Conservation (phyloP, 37 sponge, comb jelly and placozoan species). For the Eunapius fragilis region DNA sequence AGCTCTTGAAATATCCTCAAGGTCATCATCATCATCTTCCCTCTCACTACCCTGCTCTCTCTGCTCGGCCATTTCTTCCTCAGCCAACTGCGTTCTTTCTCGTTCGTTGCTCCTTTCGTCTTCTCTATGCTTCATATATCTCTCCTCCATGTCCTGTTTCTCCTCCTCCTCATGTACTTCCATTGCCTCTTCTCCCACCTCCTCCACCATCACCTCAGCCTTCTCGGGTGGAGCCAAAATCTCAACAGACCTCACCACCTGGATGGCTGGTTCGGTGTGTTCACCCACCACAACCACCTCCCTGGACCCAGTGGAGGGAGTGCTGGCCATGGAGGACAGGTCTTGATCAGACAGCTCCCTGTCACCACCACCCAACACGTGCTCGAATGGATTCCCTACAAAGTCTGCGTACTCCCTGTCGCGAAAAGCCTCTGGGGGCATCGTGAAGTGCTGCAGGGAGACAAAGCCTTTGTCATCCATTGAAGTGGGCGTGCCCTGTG, state of each 20-base stretch:
- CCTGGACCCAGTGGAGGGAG: neutral
- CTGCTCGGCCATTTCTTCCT: constrained; percentile 12
- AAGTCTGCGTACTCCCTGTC: neutral
- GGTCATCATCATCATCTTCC: neutral
- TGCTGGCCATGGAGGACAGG: neutral
- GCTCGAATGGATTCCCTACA: constrained; percentile 6
- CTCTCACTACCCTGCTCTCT: neutral
- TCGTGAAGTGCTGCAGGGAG: neutral
- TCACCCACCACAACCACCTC: neutral
- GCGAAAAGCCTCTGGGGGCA: neutral
- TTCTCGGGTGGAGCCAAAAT: neutral
- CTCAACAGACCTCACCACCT: neutral
- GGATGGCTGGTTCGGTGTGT: neutral
- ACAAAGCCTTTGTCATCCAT: neutral
- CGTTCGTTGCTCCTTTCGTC: neutral
- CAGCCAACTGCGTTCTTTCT: neutral
- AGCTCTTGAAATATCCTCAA: constrained; percentile 24
- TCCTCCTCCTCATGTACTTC: constrained; percentile 18
- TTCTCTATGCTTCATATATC: neutral
- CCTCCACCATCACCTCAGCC: neutral
- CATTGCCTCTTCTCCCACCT: neutral
- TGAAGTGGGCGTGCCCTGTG: neutral
- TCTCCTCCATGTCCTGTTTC: neutral
- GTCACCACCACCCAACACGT: neutral
- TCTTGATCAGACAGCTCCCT: neutral